These are phyloP conservation scores for Yponomeuta evonymella DNA, from an alignment of 2,888 invertebrate genomes.

Conservation along the genomic window DNA sequence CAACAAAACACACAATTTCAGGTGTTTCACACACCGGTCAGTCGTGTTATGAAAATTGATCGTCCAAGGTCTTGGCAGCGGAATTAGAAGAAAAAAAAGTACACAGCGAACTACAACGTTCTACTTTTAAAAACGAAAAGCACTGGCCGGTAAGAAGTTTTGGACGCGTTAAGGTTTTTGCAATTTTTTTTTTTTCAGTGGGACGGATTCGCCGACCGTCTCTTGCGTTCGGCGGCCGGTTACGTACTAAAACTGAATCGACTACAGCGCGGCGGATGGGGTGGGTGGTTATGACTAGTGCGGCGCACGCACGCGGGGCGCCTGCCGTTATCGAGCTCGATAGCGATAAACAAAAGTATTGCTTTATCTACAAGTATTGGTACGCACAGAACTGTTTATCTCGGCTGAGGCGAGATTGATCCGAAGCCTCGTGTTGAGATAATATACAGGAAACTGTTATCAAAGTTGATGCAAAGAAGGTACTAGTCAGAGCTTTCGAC, in stretches of 20 bases:
- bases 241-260: slow-evolving; percentile 58
- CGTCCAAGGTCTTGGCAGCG: slow-evolving; percentile 10
- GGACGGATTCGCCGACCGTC: slow-evolving; percentile 34
- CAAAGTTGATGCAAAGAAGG: not conserved
- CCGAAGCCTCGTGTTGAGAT: not conserved
- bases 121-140: slow-evolving; percentile 42
- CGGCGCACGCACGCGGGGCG: slow-evolving; percentile 54
- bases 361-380: not conserved
- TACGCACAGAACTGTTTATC: not conserved
- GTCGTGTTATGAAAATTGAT: slow-evolving; percentile 12
- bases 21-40: not conserved
- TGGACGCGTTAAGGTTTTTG: slow-evolving; percentile 46
- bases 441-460: not conserved
- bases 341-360: slow-evolving; percentile 5
- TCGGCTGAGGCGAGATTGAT: not conserved
- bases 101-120: slow-evolving; percentile 23
- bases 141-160: slow-evolving; percentile 46
- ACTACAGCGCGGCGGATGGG: slow-evolving; percentile 19
- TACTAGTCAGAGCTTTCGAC: too few species aligned
- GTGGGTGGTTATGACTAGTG: slow-evolving; percentile 50
- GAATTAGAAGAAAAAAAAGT: slow-evolving; percentile 6
- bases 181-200: slow-evolving; percentile 40
- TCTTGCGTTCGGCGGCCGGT: slow-evolving; percentile 39
- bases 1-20: not conserved
- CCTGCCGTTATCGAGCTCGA: slow-evolving; percentile 48